Base-by-base conservation (phyloP, 2,888 invertebrate genomes). In the Crepidodera aurea region DNA sequence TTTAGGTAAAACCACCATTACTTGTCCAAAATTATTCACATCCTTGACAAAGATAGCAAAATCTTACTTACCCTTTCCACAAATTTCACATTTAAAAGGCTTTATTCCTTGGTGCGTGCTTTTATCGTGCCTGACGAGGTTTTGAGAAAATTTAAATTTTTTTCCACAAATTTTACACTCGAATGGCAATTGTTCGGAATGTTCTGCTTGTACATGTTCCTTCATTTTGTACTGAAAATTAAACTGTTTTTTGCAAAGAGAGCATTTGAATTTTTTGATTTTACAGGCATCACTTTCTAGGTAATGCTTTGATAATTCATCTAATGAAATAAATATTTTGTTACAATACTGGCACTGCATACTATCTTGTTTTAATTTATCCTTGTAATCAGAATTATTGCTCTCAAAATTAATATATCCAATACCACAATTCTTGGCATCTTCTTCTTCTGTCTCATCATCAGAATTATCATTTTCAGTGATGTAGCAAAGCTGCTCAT, bases 51-150 rank as follows among this genome's bases (percentile, higher is more conserved):
- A n/a, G n/a, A n/a, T n/a, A n/a, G n/a, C n/a, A n/a, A n/a, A n/a
- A n/a, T n/a, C n/a, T n/a, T n/a, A 25, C 12, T 46, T 53, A 72
- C 72, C 69, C 68, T 71, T 72, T 27, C 66, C 67, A 67, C 72
- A 72, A n/a, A 71, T 51, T 39, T 72, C 72, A 66, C 72, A 72
- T 57, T 63, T 70, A 53, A 68, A 72, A 40, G 71, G 69, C 51
- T 71, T 72, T 5, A 71, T 22, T 25, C 69, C 69, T 32, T 67
- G 66, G 62, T 72, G 72, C 10, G 65, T 54, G 44, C 42, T 51
- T 27, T 64, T 64, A 37, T 61, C 62, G 32, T 68, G 68, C 40
- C 66, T 65, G 8, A 53, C 51, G 22, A 66, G 56, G 50, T 66
- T 68, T 18, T 62, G 61, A 10, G 60, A 46, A 59, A 62, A 62